Evolutionary conservation across 2,113 vertebrate genomes (phyloP), one percentile per base, ranked within the genome.

Genomic region (Amia ocellicauda): DNA sequence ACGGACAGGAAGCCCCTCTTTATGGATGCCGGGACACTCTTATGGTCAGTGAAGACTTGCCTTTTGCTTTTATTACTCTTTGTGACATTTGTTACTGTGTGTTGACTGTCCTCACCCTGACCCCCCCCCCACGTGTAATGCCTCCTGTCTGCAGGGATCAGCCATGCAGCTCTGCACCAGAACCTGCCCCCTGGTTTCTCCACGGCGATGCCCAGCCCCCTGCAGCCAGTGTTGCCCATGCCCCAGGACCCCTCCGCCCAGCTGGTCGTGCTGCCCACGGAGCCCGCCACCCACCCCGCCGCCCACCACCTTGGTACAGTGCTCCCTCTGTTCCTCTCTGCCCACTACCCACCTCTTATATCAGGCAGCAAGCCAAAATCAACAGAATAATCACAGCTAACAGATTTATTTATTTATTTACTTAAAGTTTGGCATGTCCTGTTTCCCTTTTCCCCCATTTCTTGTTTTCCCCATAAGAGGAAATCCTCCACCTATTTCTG

Each of bases 11-110:
- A 98, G 94, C 81, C 94, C 96, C 73, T 98, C 96, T 52, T 75
- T 98, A 61, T 98, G 96, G 96, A 95, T 98, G 94, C 90, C 94
- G 56, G 95, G 95, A 23, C 96, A 95, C 72, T 95, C 96, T 29
- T 98, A 98, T 8, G 92, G 96, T 98, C 64, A 81, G 92, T 87
- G 64, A 31, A 53, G 22, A n/a, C n/a, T n/a, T n/a, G n/a, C n/a
- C n/a, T n/a, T n/a, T n/a, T n/a, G n/a, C n/a, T n/a, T n/a, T n/a
- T n/a, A n/a, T 7, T 54, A 40, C 28, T 24, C 27, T 3, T 2
- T 31, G n/a, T 19, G 14, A 22, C 29, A 17, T 13, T 24, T 41
- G 14, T 23, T 55, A 23, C 42, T 40, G 57, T 27, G 16, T n/a
- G n/a, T n/a, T n/a, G n/a, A n/a, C n/a, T n/a, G n/a, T n/a, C n/a